A percentile compares a stretch with the other conserved stretches of the same genome.
Conservation (phyloP, 2,113 vertebrate genomes). For the Megaleporinus macrocephalus region DNA sequence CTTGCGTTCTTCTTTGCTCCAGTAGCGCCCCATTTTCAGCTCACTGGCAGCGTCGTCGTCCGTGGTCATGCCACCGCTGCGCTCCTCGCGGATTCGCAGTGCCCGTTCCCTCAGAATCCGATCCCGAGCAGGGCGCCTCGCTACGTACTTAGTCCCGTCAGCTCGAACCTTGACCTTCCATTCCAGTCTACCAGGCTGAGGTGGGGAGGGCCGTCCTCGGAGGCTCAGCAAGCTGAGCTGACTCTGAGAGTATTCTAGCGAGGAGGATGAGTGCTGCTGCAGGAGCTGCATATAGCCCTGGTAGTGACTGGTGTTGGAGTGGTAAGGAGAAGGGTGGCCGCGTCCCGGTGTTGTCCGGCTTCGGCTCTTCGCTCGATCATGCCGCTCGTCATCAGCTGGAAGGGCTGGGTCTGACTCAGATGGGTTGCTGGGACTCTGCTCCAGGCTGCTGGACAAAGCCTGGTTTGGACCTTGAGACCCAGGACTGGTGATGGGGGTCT, state of each 20-base stretch:
- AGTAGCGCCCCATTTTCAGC: constrained; percentile 98
- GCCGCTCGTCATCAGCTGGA: constrained; percentile 79
- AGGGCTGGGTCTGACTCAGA: constrained; percentile 75
- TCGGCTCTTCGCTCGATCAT: constrained; percentile 73
- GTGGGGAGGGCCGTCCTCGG: constrained; percentile 76
- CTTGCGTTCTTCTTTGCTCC: constrained; percentile 97
- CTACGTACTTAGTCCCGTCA: constrained; percentile 90
- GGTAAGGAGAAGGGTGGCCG: constrained; percentile 85
- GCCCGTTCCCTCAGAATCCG: constrained; percentile 92
- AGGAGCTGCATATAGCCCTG: constrained; percentile 97
- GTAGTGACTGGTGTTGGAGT: constrained; percentile 85
- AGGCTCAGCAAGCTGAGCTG: constrained; percentile 91
- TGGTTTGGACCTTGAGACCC: constrained; percentile 71
- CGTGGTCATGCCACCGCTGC: constrained; percentile 92
- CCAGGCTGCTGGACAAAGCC: constrained; percentile 74
- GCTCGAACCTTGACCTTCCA: constrained; percentile 97
- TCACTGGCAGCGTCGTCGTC: constrained; percentile 94
- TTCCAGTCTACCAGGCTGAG: constrained; percentile 81
- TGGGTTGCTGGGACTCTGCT: constrained; percentile 74
- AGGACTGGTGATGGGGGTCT: constrained; percentile 67
- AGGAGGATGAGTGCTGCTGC: constrained; percentile 92
- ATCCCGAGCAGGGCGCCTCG: constrained; percentile 91
- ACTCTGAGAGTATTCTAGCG: constrained; percentile 92
- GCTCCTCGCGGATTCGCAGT: constrained; percentile 93
- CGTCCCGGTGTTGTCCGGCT: constrained; percentile 61